Evolutionary conservation across 2,113 vertebrate species (phyloP), one percentile per base, ranked within the genome.

Genomic region (Lagenorhynchus albirostris): DNA sequence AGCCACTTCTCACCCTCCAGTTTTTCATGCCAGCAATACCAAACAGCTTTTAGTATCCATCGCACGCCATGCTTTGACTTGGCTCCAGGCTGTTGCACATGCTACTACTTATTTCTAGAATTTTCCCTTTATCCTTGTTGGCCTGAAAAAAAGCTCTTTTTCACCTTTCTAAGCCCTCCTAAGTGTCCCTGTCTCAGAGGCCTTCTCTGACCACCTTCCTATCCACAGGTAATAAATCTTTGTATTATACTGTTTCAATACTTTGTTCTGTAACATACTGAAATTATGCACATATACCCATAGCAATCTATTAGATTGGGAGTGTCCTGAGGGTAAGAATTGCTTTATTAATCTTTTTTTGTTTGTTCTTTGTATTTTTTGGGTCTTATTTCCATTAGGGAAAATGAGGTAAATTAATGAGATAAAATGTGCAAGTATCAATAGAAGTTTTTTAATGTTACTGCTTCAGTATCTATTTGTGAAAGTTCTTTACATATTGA

Each of bases 351-450:
- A 81, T 77, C 33, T 58, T 82, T 41, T 80, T 82, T 41, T 80
- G 7, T 70, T 86, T 94, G 36, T 80, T 70, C 31, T 92, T 87
- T 95, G 13, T 82, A 10, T 76, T 82, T 88, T 93, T 81, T 62
- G 26, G 8, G n/a, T 83, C 50, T 94, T 87, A 89, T 65, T 89
- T 71, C 41, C 68, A 62, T 68, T 82, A 68, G n/a, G 18, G 6
- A 80, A 93, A 94, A 70, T 94, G 53, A 85, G 41, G 8, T 67
- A 77, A 87, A 29, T 44, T 2, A 85, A 60, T 38, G 60, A 80
- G 74, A 33, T 92, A 86, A 92, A 81, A 91, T 84, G 55, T 84
- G 8, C 25, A 89, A 81, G 55, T 83, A 58, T 92, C 85, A 83
- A 12, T 47, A 81, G 33, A 71, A 53, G 60, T 89, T 80, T 92